Percentiles rank a stretch among this genome's conserved stretches.
phyloP scores from a whole-genome alignment of 1,140 invertebrate species.

The Belonocnema kinseyi region DNA sequence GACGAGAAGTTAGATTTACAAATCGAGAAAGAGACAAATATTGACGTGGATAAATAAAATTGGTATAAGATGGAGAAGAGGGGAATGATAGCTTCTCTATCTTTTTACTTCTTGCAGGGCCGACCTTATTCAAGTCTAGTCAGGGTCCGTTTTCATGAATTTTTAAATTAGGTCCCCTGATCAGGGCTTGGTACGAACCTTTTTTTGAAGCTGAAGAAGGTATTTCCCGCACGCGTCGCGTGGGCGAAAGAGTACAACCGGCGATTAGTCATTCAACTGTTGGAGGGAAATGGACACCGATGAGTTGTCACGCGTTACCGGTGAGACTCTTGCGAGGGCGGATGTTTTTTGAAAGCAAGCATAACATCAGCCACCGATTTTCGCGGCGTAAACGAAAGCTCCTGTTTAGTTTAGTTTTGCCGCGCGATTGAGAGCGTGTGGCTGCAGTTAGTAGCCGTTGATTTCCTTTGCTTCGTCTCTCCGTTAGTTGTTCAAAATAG shows the following conservation, averaged over 20 bases:
- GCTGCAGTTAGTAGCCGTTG: constrained; percentile 36
- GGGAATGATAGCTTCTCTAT: no score
- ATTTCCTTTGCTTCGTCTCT: constrained; percentile 5
- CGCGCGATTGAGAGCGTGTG: constrained; percentile 56
- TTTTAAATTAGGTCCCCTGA: no score
- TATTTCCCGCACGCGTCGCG: background rate
- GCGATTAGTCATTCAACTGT: background rate
- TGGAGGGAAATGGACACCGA: background rate
- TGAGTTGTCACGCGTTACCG: constrained; percentile 12
- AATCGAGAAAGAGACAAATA: no score
- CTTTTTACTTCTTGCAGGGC: no score
- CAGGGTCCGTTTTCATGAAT: no score
- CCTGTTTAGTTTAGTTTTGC: constrained; percentile 65
- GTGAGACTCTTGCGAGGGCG: constrained; percentile 28
- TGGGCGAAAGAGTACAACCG: background rate
- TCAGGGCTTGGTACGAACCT: no score
- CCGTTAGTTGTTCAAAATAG: constrained; percentile 43
- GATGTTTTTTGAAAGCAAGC: constrained; percentile 58
- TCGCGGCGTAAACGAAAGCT: constrained; percentile 53
- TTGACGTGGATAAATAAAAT: no score
- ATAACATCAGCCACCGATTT: constrained; percentile 37
- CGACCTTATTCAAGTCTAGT: no score
- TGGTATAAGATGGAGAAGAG: no score
- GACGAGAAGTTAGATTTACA: no score
- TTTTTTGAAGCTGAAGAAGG: no score